These are phyloP conservation scores for Diabrotica virgifera DNA, from an alignment of 1,140 invertebrate species.

Conservation along the genomic window DNA sequence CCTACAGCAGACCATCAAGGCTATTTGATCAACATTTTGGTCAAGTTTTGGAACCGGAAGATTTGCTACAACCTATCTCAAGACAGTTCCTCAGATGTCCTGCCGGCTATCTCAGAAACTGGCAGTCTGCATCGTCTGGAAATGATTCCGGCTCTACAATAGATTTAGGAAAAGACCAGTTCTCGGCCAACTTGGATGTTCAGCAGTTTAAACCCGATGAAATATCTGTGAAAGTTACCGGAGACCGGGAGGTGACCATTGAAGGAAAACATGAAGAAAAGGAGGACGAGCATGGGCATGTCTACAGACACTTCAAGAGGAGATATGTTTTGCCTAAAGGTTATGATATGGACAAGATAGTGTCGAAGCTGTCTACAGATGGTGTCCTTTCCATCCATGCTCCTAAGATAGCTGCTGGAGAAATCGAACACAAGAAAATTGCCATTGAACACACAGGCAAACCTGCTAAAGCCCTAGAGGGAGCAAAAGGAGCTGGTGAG, in stretches of 20 bases:
- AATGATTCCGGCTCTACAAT: constrained; percentile 52
- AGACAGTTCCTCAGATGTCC: constrained; percentile 35
- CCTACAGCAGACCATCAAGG: constrained; percentile 29
- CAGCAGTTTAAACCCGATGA: too few species aligned
- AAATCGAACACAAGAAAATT: constrained; percentile 47
- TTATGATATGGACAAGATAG: too few species aligned
- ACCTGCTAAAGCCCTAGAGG: constrained; percentile 43
- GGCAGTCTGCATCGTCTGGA: constrained; percentile 37
- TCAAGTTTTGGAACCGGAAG: constrained; percentile 25
- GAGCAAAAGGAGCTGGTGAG: constrained; percentile 19
- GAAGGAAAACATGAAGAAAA: too few species aligned
- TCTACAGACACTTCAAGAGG: too few species aligned
- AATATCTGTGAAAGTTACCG: too few species aligned
- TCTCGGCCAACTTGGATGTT: too few species aligned
- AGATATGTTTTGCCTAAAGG: too few species aligned
- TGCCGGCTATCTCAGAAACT: constrained; percentile 44
- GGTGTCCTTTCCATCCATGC: constrained; percentile 59
- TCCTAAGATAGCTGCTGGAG: constrained; percentile 50
- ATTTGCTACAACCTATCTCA: constrained; percentile 3
- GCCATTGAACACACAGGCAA: constrained; percentile 53
- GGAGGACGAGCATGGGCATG: too few species aligned
- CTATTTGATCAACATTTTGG: constrained; percentile 43
- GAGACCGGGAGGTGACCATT: too few species aligned
- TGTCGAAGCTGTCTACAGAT: too few species aligned
- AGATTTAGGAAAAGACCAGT: constrained; percentile 50